Evolutionary conservation across 2,797 vertebrate genomes (phyloP).

Genomic region (Falco novaeseelandiae): DNA sequence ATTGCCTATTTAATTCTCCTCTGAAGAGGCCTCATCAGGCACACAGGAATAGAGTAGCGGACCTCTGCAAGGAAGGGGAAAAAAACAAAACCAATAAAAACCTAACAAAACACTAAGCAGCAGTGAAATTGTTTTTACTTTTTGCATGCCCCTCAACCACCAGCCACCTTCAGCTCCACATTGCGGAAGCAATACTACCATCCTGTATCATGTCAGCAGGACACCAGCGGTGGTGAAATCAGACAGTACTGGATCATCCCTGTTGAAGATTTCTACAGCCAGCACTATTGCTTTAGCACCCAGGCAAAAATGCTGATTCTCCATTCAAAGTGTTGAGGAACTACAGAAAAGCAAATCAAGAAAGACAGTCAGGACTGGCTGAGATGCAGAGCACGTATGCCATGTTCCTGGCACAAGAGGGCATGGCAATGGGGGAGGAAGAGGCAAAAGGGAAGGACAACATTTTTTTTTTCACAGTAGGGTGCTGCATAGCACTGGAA

Average conservation of each 20-base stretch:
- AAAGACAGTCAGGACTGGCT: fast-evolving
- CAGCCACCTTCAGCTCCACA: not conserved
- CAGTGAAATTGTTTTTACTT: not conserved
- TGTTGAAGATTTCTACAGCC: not conserved
- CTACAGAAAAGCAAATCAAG: not conserved
- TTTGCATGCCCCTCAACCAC: not conserved
- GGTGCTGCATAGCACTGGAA: not conserved
- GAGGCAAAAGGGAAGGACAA: not conserved
- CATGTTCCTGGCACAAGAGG: not conserved
- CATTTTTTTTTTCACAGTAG: not conserved
- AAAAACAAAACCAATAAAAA: not conserved
- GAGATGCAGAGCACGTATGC: fast-evolving
- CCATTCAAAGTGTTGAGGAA: not conserved
- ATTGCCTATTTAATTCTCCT: not conserved
- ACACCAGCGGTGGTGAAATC: fast-evolving
- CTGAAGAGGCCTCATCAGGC: not conserved
- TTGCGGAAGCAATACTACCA: fast-evolving
- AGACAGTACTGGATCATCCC: not conserved
- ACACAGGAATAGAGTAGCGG: not conserved
- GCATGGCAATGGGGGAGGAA: not conserved
- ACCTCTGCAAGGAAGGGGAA: not conserved
- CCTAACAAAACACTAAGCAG: not conserved
- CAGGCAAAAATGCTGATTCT: not conserved
- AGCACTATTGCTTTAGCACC: not conserved
- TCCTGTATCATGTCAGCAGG: not conserved